Base-by-base conservation (phyloP, 1,140 invertebrate species). In the Trissolcus basalis region DNA sequence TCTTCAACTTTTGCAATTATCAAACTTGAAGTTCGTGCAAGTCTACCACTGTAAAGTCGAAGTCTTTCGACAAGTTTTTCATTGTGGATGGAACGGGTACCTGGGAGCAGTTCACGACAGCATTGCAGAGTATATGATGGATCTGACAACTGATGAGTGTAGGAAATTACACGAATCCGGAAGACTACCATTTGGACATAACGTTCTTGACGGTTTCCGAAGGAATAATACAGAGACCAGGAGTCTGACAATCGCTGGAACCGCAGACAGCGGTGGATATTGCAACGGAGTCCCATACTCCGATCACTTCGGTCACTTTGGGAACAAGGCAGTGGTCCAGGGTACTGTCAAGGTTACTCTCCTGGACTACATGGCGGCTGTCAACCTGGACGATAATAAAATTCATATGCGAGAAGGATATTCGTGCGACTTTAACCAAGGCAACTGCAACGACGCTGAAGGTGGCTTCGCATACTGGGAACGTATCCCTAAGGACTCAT, bases 11-110 rank as follows among this genome's bases (percentile, higher is more conserved):
- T 9, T 81, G 2, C 77, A 79, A 56, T 4, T 70, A 0, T 56
- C 36, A 11, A 63, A 79, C 0, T 74, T 48, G 9, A 16, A 43
- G 0, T 19, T 27, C 2, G 70, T 45, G 0, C 5, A 39, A 0
- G 71, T 63, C 1, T 50, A 19, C 0, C 77, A 79, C 39, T 82
- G 80, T 14, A 77, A 78, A 39, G 27, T 79, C 0, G 56, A 64
- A 32, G 50, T 82, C 1, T 32, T 58, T 5, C 9, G 77, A 27
- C 70, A 47, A 0, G 50, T 80, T 0, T 43, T 33, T 10, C 39
- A 80, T 8, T 81, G 72, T 27, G 77, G 79, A 0, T 74, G 77
- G 65, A 60, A 75, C 32, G 77, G 72, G 0, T 79, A 82, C 11
- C 43, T 33, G 0, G 78, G 77, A 0, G 15, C 39, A 0, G 75